Evolutionary conservation across 2,113 vertebrate genomes (phyloP), one percentile per base, ranked within the genome.

Genomic region (Cephalopholis sonnerati): DNA sequence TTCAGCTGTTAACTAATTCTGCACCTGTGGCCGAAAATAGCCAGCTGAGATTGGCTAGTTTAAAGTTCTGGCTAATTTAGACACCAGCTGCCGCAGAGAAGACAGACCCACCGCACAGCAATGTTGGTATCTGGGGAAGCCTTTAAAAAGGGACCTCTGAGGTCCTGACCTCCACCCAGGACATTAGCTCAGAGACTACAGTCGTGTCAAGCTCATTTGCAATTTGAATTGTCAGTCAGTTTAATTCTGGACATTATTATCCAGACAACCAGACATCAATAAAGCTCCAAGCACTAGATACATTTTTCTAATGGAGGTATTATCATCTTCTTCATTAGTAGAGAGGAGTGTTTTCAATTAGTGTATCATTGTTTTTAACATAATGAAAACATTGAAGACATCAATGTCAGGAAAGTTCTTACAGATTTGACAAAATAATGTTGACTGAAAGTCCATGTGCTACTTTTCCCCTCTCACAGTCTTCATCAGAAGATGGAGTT

Each of bases 51-150:
- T 82, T 58, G 39, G 74, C 41, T 20, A 36, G 61, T 64, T 81
- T 63, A 63, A 88, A 84, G 57, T 77, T 46, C 63, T 61, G 77
- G 32, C 57, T 54, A 71, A 61, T 86, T 81, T 84, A 81, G 51
- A 32, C 24, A 32, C 41, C 75, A 78, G 83, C 78, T 87, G 89
- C 69, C 65, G 68, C 67, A 77, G 61, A 69, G 50, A 29, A 29
- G 63, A 61, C 6, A 29, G 16, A 1, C 12, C 29, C 55, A 50
- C 32, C 54, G 58, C 66, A 15, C 39, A 41, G 20, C 39, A 53
- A 18, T 2, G 4, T 7, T 69, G 69, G 50, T 75, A 73, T 81
- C 20, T 69, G 48, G 16, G 57, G 66, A 73, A 48, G 46, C 51
- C 32, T 61, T 71, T 62, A 20, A 70, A 80, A 68, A n/a, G 70